Percentiles rank a stretch among this genome's conserved stretches.
These are phyloP conservation scores for Drosophila recens DNA, from an alignment of 2,888 invertebrate genomes.

Conservation along the genomic window DNA sequence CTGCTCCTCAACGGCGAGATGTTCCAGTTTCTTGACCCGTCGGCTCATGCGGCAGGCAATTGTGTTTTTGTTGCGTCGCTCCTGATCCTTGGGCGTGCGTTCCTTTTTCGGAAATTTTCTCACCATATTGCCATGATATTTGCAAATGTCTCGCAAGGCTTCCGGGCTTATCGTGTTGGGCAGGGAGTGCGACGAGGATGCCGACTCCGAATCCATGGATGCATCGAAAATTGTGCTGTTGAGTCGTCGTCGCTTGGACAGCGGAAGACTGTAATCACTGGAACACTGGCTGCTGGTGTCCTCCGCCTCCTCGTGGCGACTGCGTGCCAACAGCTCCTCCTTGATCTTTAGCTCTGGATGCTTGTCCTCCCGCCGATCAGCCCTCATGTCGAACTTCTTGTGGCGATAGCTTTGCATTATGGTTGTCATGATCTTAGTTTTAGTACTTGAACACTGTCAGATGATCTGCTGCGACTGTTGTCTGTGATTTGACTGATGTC, in stretches of 20 bases:
- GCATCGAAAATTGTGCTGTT: constrained; percentile 32
- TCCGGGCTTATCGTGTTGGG: constrained; percentile 58
- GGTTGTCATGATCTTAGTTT: constrained; percentile 18
- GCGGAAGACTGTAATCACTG: constrained; percentile 45
- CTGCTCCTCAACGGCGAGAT: constrained; percentile 78
- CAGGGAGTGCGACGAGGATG: constrained; percentile 51
- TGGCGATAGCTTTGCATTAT: constrained; percentile 68
- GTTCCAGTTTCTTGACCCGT: constrained; percentile 81
- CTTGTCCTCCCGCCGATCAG: constrained; percentile 26
- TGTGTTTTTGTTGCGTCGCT: constrained; percentile 83
- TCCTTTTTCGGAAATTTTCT: constrained; percentile 82
- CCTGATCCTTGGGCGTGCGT: constrained; percentile 82
- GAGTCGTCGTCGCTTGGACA: constrained; percentile 56
- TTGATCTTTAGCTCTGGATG: constrained; percentile 46
- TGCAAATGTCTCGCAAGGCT: constrained; percentile 74
- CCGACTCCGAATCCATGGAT: constrained; percentile 42
- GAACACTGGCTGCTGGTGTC: constrained; percentile 47
- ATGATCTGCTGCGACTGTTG: constrained; percentile 30
- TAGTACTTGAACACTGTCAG: background rate
- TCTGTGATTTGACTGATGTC: constrained; percentile 57
- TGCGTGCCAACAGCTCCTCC: constrained; percentile 45
- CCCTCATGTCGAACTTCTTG: constrained; percentile 75
- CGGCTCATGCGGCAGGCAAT: constrained; percentile 83
- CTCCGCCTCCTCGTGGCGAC: constrained; percentile 42
- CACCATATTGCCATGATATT: constrained; percentile 83